Evolutionary conservation across 1,140 invertebrate species (phyloP), one percentile per base, ranked within the genome.

Genomic region (Daktulosphaira vitifoliae): DNA sequence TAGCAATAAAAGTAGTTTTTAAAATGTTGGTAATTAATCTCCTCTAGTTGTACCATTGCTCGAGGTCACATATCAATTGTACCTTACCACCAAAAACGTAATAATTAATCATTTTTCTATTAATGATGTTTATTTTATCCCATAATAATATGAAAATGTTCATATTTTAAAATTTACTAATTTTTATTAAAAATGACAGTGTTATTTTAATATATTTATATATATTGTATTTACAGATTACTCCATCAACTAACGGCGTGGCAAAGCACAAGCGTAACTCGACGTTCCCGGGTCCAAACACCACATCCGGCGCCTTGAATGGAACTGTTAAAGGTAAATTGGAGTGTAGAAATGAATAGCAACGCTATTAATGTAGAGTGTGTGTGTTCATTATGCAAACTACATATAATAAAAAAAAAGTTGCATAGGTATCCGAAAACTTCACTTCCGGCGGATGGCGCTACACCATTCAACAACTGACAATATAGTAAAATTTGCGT

Each of bases 281-380:
- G 42, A 62, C 56, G 42, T 62, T 62, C 25, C 56, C 54, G 11
- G 54, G 54, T 59, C 54, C 56, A 6, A 62, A 62, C 26, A 26
- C 56, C 9, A 46, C 56, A 33, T 62, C 56, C 56, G 56, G 56
- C 42, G 56, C 25, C 20, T 16, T 62, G 9, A 62, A 62, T 33
- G 56, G 42, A 46, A 23, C 56, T 15, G 42, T 62, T 29, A 62
- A 39, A 62, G 56, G 56, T 62, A 48, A 62, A 23, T 62, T 33
- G 56, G n/a, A 59, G 42, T 44, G 16, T 59, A 18, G 18, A 11
- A 39, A 54, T 54, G 51, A 18, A 37, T 52, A 13, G 29, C 33
- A 20, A 13, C 8, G 3, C 23, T 33, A 33, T 33, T 33, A 33
- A 11, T 33, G 11, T 33, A 0, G 37, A 15, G 22, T 38, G 25